These are phyloP conservation scores for Rafetus swinhoei DNA, from an alignment of 2,113 vertebrate genomes.

Conservation along the genomic window DNA sequence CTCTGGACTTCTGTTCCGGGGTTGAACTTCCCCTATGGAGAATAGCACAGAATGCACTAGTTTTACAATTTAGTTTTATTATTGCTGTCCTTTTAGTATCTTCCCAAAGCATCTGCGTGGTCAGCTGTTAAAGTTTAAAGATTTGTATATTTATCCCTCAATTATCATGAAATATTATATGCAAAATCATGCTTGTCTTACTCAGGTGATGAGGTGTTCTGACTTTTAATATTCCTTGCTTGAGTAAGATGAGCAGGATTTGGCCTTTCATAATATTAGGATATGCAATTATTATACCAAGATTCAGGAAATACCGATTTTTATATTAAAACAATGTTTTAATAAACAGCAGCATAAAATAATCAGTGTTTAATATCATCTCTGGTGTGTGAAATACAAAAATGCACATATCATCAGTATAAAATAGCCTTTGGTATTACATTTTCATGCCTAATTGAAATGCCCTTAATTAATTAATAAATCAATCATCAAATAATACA, in stretches of 20 bases:
- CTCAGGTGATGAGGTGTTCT: background rate
- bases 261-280: background rate
- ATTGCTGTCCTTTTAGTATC: background rate
- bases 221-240: background rate
- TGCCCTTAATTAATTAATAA: constrained; percentile 78
- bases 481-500: constrained; percentile 81
- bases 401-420: constrained; percentile 73
- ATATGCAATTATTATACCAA: constrained; percentile 7
- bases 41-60: background rate
- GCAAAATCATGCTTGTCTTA: background rate
- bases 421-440: constrained; percentile 79
- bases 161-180: background rate
- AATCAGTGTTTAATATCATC: constrained; percentile 85
- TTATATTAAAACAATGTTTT: constrained; percentile 75
- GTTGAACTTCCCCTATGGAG: accelerated
- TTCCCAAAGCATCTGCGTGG: background rate
- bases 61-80: accelerated
- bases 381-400: constrained; percentile 82
- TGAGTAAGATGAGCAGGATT: background rate
- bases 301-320: constrained; percentile 44
- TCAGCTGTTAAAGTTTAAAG: background rate
- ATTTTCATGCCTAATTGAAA: constrained; percentile 80
- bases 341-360: constrained; percentile 84
- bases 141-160: background rate
- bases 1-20: background rate